Evolutionary conservation across 1,140 invertebrate species (phyloP), one percentile per base, ranked within the genome.

Genomic region (Chironomus striatipennis): DNA sequence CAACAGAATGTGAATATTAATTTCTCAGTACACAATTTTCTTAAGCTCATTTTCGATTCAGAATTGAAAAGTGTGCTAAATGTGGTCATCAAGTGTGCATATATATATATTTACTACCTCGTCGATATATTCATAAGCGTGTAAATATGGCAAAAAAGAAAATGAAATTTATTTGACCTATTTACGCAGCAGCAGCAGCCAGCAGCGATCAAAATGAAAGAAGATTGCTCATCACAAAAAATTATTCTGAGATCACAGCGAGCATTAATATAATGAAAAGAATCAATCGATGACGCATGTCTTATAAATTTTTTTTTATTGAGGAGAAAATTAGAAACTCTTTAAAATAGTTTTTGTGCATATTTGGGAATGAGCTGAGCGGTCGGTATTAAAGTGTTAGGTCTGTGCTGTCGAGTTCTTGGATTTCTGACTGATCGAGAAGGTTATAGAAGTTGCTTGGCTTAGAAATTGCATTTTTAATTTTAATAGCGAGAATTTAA

Each of bases 81-180:
- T 57, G 12, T 57, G 47, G 47, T 57, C 47, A 57, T 57, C 47
- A 57, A 4, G 5, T 57, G 47, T 57, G 47, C 47, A 57, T 57
- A 57, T 57, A 57, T n/a, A 57, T 57, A n/a, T 57, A 57, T 57
- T 57, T 57, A 57, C 47, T 57, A 34, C 24, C 24, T 34, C 24
- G 24, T 34, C 24, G 24, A 34, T 34, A 34, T 34, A 34, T 34
- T 34, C 24, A 57, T 57, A 57, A 57, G 47, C 47, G 47, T 57
- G 47, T 57, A 57, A 57, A 57, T 57, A 57, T 57, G 47, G 47
- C 47, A 57, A 57, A 57, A 57, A 57, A 57, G 47, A 57, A 57
- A 57, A 57, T 57, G 12, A 57, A 57, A 57, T 57, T 57, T 57
- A n/a, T 57, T 12, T 57, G 47, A 57, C 47, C 47, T 57, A 57